Evolutionary conservation across 2,797 vertebrate genomes (phyloP).

Genomic region (Coilia nasus): DNA sequence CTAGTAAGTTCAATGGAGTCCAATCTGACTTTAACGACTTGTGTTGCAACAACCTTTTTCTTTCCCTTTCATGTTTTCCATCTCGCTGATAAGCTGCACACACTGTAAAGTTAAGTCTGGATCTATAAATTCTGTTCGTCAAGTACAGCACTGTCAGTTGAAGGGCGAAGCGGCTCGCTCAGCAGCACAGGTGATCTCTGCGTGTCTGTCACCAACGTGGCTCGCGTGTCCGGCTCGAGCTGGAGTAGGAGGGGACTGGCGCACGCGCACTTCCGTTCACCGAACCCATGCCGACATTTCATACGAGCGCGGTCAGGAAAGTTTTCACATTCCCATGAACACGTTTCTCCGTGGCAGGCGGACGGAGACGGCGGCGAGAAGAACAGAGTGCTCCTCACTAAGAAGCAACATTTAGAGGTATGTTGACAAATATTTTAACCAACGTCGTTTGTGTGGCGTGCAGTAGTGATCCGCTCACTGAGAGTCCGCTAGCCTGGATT

Average conservation of each 20-base stretch:
- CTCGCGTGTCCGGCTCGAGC: not conserved
- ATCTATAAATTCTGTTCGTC: too few species aligned
- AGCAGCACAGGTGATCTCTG: not conserved
- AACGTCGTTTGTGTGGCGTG: not conserved
- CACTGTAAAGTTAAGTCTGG: too few species aligned
- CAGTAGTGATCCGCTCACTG: not conserved
- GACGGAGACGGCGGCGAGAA: not conserved
- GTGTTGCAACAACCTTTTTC: too few species aligned
- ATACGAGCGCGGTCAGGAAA: not conserved
- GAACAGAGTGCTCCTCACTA: not conserved
- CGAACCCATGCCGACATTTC: constrained; percentile 16
- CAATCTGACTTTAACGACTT: too few species aligned
- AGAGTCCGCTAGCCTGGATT: not conserved
- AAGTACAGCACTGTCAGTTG: not conserved
- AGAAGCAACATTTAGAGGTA: not conserved
- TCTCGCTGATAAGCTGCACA: too few species aligned
- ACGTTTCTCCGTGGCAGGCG: not conserved
- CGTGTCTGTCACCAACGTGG: not conserved
- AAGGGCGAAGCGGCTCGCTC: not conserved
- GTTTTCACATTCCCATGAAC: not conserved
- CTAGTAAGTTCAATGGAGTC: too few species aligned
- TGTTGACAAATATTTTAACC: not conserved
- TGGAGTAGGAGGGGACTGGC: not conserved
- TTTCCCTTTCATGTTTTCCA: too few species aligned
- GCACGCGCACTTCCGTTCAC: not conserved